phyloP scores from a whole-genome alignment of 2,888 invertebrate species.

The Spodoptera exigua region DNA sequence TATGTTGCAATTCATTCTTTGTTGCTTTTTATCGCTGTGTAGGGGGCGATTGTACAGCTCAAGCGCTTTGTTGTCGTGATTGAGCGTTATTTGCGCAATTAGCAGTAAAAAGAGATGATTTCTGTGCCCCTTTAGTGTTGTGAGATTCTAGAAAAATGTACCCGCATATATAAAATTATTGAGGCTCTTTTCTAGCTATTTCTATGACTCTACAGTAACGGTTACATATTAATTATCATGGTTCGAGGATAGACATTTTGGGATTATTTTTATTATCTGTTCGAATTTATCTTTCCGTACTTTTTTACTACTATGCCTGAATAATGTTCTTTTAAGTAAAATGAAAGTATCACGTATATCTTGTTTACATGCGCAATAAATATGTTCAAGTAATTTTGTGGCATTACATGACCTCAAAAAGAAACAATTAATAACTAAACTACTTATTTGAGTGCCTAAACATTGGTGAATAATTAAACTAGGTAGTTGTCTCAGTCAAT shows the following conservation, averaged over 20 bases:
- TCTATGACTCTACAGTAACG: constrained; percentile 1
- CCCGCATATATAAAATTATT: constrained; percentile 25
- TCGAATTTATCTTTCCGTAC: constrained; percentile 5
- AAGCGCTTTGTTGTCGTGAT: constrained; percentile 63
- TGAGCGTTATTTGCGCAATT: constrained; percentile 66
- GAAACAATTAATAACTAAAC: constrained; percentile 10
- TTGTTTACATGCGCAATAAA: too few species aligned
- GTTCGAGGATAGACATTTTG: constrained; percentile 12
- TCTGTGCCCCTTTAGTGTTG: constrained; percentile 50
- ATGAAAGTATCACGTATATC: background rate
- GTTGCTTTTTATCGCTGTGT: constrained; percentile 69
- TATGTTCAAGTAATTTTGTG: too few species aligned
- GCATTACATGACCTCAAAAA: constrained; percentile 15
- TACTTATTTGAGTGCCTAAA: too few species aligned
- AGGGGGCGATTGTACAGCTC: constrained; percentile 49
- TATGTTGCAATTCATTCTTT: constrained; percentile 67
- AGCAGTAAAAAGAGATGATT: constrained; percentile 51
- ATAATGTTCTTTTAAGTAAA: background rate
- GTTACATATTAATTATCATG: constrained; percentile 11
- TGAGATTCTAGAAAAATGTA: constrained; percentile 55
- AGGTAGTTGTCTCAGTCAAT: too few species aligned
- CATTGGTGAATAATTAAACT: too few species aligned
- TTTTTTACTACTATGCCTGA: background rate
- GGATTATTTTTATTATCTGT: constrained; percentile 22
- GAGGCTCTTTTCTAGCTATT: background rate